Evolutionary conservation across 1,140 invertebrate genomes (phyloP).

Genomic region (Lanistes nyassanus): DNA sequence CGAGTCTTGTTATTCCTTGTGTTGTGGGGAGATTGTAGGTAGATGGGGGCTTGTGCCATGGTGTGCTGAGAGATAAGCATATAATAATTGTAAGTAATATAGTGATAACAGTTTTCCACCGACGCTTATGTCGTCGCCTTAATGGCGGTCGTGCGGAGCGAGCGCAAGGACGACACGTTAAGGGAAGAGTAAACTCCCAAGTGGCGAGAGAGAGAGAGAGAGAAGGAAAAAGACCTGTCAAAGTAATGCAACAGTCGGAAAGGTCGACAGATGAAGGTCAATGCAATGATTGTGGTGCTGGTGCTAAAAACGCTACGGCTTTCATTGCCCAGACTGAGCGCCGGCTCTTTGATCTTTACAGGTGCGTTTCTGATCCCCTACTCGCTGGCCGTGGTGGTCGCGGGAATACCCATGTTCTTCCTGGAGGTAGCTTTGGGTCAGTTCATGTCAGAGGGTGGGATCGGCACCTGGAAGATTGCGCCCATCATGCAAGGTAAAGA

Average conservation of each 20-base stretch:
- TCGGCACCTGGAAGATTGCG: conserved; percentile 81
- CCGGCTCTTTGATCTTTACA: conserved; percentile 41
- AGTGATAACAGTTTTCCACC: too few species aligned
- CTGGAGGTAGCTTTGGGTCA: conserved; percentile 83
- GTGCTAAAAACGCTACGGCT: too few species aligned
- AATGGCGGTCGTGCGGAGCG: too few species aligned
- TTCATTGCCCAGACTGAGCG: not conserved
- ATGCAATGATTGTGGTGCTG: not conserved
- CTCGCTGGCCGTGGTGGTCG: conserved; percentile 72
- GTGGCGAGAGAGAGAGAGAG: not conserved
- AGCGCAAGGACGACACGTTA: not conserved
- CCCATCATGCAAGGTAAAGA: conserved; percentile 80
- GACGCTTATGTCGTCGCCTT: too few species aligned
- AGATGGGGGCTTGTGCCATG: too few species aligned
- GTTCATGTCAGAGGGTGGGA: conserved; percentile 79
- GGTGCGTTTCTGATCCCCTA: conserved; percentile 81
- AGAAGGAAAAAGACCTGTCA: not conserved
- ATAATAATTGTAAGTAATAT: too few species aligned
- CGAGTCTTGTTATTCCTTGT: too few species aligned
- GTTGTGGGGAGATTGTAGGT: too few species aligned
- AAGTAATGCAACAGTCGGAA: not conserved
- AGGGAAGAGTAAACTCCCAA: not conserved
- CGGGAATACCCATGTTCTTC: conserved; percentile 80
- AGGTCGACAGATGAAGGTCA: not conserved
- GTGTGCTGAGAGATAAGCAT: too few species aligned